phyloP scores from a whole-genome alignment of 2,797 vertebrate species.

The Florisuga fusca region DNA sequence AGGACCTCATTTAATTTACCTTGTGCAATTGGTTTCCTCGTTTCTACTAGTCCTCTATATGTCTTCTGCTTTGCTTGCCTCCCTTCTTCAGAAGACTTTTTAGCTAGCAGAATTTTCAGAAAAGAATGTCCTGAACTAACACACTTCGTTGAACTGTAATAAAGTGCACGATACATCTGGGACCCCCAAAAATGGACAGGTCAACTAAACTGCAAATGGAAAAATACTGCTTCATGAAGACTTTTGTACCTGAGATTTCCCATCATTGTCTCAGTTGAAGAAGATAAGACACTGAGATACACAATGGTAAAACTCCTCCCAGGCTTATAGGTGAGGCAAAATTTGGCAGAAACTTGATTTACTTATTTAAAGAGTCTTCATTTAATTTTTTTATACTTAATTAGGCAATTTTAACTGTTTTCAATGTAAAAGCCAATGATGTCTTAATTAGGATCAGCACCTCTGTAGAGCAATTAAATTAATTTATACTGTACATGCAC shows the following conservation, averaged over 20 bases:
- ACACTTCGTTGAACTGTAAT: not conserved
- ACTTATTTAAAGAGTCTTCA: not conserved
- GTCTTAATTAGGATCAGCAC: not conserved
- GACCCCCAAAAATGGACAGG: not conserved
- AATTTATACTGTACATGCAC: not conserved
- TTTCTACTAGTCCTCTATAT: not conserved
- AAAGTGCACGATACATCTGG: not conserved
- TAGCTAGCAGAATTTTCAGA: not conserved
- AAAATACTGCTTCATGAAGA: not conserved
- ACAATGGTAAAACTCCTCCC: not conserved
- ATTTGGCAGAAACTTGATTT: not conserved
- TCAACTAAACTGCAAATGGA: not conserved
- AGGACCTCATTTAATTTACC: not conserved
- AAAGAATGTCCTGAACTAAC: not conserved
- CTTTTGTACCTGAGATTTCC: not conserved
- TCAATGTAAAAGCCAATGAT: not conserved
- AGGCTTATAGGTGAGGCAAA: not conserved
- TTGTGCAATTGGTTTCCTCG: not conserved
- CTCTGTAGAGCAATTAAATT: not conserved
- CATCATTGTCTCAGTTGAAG: not conserved
- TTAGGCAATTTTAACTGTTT: not conserved
- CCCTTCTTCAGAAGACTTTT: not conserved
- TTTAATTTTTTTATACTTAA: not conserved
- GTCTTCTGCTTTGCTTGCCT: not conserved
- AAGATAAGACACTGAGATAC: not conserved